phyloP scores from a whole-genome alignment of 2,113 vertebrate species.

The Petromus typicus region DNA sequence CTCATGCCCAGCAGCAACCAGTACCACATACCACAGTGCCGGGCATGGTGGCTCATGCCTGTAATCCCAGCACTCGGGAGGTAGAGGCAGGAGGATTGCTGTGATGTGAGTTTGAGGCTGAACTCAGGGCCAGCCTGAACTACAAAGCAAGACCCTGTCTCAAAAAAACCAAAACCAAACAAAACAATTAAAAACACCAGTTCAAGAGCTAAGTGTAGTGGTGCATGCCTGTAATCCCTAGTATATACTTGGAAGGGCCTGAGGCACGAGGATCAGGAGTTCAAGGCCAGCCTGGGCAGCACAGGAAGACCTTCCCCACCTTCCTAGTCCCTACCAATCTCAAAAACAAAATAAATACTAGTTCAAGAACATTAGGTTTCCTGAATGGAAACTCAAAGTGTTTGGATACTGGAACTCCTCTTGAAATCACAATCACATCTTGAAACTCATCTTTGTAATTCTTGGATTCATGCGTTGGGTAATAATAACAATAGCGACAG shows the following conservation, averaged over 20 bases:
- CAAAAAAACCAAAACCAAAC: neutral
- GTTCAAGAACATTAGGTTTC: neutral
- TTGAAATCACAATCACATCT: neutral
- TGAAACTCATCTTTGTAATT: neutral
- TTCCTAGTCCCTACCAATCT: neutral
- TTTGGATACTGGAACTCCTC: neutral
- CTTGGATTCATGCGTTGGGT: neutral
- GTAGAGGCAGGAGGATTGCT: no score
- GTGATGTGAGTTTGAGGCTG: no score
- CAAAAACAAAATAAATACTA: neutral
- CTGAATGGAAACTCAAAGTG: neutral
- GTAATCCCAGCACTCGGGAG: no score
- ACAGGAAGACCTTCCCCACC: neutral
- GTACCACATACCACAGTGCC: no score
- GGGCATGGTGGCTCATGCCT: no score
- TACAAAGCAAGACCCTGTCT: no score
- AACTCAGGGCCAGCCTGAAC: no score
- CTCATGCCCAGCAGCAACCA: no score
- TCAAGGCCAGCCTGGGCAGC: neutral
- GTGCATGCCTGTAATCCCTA: neutral
- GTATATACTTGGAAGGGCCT: neutral
- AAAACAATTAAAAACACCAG: neutral
- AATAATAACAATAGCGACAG: neutral
- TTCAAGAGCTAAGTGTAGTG: neutral
- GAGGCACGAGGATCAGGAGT: neutral